Percentiles rank a stretch among this genome's conserved stretches.
phyloP scores from a whole-genome alignment of 1,140 invertebrate genomes.

The Andrena cerasifolii region DNA sequence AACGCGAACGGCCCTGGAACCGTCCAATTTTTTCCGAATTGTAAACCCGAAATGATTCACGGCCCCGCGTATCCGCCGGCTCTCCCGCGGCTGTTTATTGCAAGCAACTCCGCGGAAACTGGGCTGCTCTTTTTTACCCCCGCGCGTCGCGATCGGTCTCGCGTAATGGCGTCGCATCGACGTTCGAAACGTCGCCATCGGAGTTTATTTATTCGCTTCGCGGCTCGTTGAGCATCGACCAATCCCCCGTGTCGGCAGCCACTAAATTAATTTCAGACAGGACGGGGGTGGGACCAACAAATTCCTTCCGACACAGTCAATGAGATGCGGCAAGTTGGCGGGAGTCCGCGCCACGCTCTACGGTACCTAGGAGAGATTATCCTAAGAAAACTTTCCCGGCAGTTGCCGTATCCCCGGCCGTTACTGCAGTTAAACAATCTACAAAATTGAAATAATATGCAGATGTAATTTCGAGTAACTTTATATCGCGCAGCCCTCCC shows the following conservation, averaged over 20 bases:
- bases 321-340: slow-evolving; percentile 65
- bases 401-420: slow-evolving; percentile 59
- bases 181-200: slow-evolving; percentile 23
- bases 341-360: background rate
- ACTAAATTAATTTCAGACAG: slow-evolving; percentile 67
- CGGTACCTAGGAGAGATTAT: slow-evolving; percentile 70
- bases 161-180: slow-evolving; percentile 53
- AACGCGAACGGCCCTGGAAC: slow-evolving; percentile 19
- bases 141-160: slow-evolving; percentile 5
- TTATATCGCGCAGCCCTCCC: slow-evolving; percentile 58
- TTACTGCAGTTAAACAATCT: slow-evolving; percentile 73
- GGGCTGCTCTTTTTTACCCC: too few species aligned
- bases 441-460: slow-evolving; percentile 75
- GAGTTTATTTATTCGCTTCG: slow-evolving; percentile 64
- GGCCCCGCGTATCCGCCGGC: slow-evolving; percentile 40
- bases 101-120: slow-evolving; percentile 23
- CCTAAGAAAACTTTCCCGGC: slow-evolving; percentile 69
- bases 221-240: slow-evolving; percentile 55
- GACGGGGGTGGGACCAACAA: slow-evolving; percentile 44
- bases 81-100: slow-evolving; percentile 59
- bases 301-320: slow-evolving; percentile 69
- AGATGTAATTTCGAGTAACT: slow-evolving; percentile 75
- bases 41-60: slow-evolving; percentile 54
- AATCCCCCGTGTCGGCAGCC: slow-evolving; percentile 12
- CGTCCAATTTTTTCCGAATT: slow-evolving; percentile 32